Conservation (phyloP, 2,113 vertebrate genomes). For the Ursus arctos region DNA sequence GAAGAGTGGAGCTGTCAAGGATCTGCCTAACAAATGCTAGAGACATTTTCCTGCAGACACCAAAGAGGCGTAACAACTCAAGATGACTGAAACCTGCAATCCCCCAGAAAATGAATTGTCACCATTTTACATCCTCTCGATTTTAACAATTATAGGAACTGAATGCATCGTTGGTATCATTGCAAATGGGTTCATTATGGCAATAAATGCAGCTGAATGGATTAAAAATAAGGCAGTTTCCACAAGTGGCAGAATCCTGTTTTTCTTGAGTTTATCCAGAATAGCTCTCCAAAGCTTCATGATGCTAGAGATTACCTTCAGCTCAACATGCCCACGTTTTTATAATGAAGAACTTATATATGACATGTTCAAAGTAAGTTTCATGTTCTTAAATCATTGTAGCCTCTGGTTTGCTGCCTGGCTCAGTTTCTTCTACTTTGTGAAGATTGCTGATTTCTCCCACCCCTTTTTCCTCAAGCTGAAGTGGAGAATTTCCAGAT, state of each 20-base stretch:
- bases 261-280: conserved; percentile 69
- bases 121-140: not conserved
- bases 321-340: not conserved
- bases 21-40: not conserved
- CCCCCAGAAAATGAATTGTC: not conserved
- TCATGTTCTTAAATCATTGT: conserved; percentile 70
- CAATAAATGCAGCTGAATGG: conserved; percentile 41
- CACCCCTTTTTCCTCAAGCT: conserved; percentile 48
- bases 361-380: conserved; percentile 20
- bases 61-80: not conserved
- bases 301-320: conserved; percentile 44
- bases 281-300: conserved; percentile 63
- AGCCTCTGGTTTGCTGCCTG: conserved; percentile 75
- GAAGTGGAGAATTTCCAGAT: conserved; percentile 47
- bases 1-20: not conserved
- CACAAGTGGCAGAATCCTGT: conserved; percentile 57
- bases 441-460: conserved; percentile 49
- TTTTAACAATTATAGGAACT: not conserved
- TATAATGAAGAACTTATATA: not conserved
- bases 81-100: not conserved
- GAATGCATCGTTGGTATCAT: conserved; percentile 50
- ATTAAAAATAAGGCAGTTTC: conserved; percentile 60
- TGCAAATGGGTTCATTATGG: conserved; percentile 63
- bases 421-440: conserved; percentile 75
- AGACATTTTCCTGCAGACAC: not conserved